These are phyloP conservation scores for Eupithecia subumbrata DNA, from an alignment of 2,888 invertebrate species.

Conservation along the genomic window DNA sequence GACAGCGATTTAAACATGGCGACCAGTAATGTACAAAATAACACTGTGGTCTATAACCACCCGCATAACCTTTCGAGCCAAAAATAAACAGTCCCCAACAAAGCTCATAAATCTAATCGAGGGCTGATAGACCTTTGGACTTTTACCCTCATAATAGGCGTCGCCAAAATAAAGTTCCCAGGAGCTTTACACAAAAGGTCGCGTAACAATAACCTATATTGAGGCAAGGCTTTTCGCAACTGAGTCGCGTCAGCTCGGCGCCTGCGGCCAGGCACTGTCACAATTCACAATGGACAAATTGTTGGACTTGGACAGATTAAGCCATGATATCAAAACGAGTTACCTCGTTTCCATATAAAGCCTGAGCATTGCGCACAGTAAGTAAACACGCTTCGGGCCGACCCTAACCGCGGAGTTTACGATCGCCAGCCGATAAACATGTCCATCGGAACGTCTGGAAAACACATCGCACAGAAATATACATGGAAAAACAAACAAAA, in stretches of 20 bases:
- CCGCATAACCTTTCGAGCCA: slow-evolving; percentile 36
- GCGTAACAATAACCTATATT: slow-evolving; percentile 72
- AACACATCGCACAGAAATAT: slow-evolving; percentile 71
- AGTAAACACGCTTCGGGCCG: slow-evolving; percentile 61
- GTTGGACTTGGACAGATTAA: slow-evolving; percentile 34
- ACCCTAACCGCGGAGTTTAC: slow-evolving; percentile 69
- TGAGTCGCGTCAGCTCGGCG: slow-evolving; percentile 67
- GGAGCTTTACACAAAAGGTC: slow-evolving; percentile 68
- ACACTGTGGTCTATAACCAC: slow-evolving; percentile 9
- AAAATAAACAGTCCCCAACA: slow-evolving; percentile 43
- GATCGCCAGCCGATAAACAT: slow-evolving; percentile 74
- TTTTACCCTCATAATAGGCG: slow-evolving; percentile 57
- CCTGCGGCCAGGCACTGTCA: slow-evolving; percentile 46
- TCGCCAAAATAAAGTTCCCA: slow-evolving; percentile 60
- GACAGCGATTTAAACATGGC: slow-evolving; percentile 38
- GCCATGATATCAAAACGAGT: slow-evolving; percentile 31
- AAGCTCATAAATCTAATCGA: slow-evolving; percentile 59
- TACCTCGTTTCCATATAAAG: slow-evolving; percentile 31
- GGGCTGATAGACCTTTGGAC: slow-evolving; percentile 54
- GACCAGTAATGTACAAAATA: slow-evolving; percentile 34
- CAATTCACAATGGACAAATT: slow-evolving; percentile 41
- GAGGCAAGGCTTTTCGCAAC: slow-evolving; percentile 63
- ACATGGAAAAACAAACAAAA: slow-evolving; percentile 66
- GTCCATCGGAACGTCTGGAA: slow-evolving; percentile 62
- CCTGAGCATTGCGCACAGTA: slow-evolving; percentile 47